Conservation (phyloP, 2,797 vertebrate species). For the Sebastiscus tertius region DNA sequence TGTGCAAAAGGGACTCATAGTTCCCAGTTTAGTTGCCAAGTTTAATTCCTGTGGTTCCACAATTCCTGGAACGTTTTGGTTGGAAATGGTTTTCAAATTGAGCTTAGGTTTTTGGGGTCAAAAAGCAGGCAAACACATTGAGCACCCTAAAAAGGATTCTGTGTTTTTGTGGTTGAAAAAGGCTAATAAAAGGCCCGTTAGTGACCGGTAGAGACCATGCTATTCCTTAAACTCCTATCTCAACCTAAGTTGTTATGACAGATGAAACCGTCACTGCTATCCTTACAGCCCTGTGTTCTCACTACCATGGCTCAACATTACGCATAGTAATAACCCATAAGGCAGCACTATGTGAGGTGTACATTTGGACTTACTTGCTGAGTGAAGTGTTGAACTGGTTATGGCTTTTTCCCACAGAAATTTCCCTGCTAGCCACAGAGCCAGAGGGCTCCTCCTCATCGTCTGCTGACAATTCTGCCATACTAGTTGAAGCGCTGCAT, state of each 20-base stretch:
- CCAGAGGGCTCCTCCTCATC: conserved; percentile 21
- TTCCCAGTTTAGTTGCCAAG: not conserved
- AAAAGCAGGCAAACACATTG: not conserved
- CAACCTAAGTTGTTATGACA: not conserved
- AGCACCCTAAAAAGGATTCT: not conserved
- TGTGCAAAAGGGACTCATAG: not conserved
- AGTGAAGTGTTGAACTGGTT: not conserved
- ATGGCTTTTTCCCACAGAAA: not conserved
- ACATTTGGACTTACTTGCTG: conserved; percentile 31
- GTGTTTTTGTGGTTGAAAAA: not conserved
- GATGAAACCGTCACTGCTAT: not conserved
- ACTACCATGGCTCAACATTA: not conserved
- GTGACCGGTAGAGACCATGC: not conserved
- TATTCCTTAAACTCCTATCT: not conserved
- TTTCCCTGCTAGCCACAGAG: not conserved
- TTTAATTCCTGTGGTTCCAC: not conserved
- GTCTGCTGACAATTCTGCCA: not conserved
- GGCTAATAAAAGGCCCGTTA: not conserved
- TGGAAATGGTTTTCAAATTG: not conserved
- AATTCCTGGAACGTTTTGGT: not conserved
- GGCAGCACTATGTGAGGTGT: not conserved
- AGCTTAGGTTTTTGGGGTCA: not conserved
- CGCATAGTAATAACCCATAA: not conserved
- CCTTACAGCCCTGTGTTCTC: not conserved
- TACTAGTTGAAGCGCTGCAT: conserved; percentile 8